phyloP scores from a whole-genome alignment of 2,888 invertebrate genomes.

The Tupiocoris notatus region DNA sequence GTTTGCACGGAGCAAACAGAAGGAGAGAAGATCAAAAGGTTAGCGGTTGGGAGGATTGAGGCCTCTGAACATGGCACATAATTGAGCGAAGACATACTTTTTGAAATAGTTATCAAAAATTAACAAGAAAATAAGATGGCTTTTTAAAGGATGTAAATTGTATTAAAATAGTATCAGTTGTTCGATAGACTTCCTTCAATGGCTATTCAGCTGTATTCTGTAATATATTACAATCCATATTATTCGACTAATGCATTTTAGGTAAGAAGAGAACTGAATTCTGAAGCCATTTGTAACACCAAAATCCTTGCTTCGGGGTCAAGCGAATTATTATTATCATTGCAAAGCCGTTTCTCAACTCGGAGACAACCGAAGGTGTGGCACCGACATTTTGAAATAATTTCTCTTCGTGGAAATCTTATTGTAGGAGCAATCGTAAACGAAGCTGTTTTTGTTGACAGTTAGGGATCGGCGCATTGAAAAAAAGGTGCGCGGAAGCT shows the following conservation, averaged over 20 bases:
- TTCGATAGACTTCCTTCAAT: too few species aligned
- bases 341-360: background rate
- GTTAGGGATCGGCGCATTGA: background rate
- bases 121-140: too few species aligned
- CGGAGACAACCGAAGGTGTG: background rate
- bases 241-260: too few species aligned
- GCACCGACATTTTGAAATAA: background rate
- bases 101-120: too few species aligned
- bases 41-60: background rate
- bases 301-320: background rate
- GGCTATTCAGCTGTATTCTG: too few species aligned
- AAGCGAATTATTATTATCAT: background rate
- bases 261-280: too few species aligned
- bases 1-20: background rate
- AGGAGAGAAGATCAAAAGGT: background rate
- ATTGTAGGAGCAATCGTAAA: background rate
- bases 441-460: background rate
- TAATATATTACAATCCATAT: too few species aligned
- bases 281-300: background rate
- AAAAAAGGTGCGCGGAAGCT: too few species aligned
- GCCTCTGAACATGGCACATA: background rate
- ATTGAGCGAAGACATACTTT: too few species aligned
- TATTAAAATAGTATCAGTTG: too few species aligned
- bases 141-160: too few species aligned
- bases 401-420: background rate